phyloP scores from a whole-genome alignment of 2,888 invertebrate species.

The Priocnemis perturbator region DNA sequence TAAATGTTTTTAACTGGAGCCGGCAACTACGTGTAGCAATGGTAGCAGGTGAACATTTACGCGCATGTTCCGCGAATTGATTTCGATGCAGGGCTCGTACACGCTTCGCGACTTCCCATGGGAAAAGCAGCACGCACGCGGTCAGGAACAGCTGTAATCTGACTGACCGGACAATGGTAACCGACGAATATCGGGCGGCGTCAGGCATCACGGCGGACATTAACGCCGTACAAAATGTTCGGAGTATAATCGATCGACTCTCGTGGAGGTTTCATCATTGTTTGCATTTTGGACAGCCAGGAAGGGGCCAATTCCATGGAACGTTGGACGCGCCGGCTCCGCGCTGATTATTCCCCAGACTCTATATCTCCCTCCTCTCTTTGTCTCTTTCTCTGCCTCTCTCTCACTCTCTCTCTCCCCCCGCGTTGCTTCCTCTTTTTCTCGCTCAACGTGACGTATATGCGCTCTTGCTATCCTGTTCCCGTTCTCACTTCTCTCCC shows the following conservation, averaged over 20 bases:
- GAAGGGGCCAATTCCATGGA: conserved; percentile 55
- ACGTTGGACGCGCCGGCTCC: conserved; percentile 45
- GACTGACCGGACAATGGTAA: conserved; percentile 27
- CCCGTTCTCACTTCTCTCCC: neutral
- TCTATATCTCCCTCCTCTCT: conserved; percentile 33
- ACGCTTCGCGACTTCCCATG: conserved; percentile 18
- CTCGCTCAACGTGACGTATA: neutral
- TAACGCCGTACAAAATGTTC: conserved; percentile 44
- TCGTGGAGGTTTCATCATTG: conserved; percentile 60
- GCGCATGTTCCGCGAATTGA: conserved; percentile 9
- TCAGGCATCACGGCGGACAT: conserved; percentile 52
- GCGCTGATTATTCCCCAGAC: conserved; percentile 61
- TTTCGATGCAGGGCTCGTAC: conserved; percentile 4
- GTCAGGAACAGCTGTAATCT: conserved; percentile 37
- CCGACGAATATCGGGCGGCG: conserved; percentile 43
- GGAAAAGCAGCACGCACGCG: conserved; percentile 31
- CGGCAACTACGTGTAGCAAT: too few relatives aligned
- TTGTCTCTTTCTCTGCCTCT: conserved; percentile 15
- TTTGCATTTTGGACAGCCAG: conserved; percentile 60
- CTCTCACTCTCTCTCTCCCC: conserved; percentile 19
- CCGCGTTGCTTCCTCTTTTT: neutral
- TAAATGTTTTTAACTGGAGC: too few relatives aligned
- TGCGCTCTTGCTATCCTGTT: neutral
- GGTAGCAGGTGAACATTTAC: neutral
- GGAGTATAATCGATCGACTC: conserved; percentile 61